Percentiles rank a stretch among this genome's conserved stretches.
phyloP scores from a whole-genome alignment of 2,797 vertebrate species.

The Silurus lanzhouensis region DNA sequence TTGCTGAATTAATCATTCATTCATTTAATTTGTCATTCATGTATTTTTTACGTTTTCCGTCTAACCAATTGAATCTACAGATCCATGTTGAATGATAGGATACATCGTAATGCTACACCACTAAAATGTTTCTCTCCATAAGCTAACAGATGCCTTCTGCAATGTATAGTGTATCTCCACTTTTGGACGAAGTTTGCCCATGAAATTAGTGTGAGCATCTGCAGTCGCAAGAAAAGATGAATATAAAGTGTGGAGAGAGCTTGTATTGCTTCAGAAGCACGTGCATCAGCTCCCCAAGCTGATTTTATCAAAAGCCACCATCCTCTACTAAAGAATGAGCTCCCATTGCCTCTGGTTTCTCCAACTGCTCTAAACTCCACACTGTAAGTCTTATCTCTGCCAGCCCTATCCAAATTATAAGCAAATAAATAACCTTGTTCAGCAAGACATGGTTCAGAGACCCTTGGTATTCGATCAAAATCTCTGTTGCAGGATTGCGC shows the following conservation, averaged over 20 bases:
- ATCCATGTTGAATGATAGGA: not conserved
- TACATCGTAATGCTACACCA: not conserved
- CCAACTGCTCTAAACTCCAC: conserved; percentile 25
- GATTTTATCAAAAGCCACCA: conserved; percentile 30
- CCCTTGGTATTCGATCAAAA: conserved; percentile 17
- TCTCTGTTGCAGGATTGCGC: not conserved
- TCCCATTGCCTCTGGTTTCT: conserved; percentile 21
- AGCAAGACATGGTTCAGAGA: not conserved
- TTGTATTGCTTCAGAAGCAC: conserved; percentile 42
- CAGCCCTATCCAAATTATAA: conserved; percentile 2
- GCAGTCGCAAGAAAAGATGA: conserved; percentile 28
- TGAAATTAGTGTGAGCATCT: conserved; percentile 5
- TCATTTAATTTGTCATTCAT: too few relatives aligned
- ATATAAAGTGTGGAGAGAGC: conserved; percentile 7
- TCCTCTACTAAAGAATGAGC: conserved; percentile 8
- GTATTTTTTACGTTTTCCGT: not conserved
- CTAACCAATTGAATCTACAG: not conserved
- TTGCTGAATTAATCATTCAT: not conserved
- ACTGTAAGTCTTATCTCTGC: conserved; percentile 27
- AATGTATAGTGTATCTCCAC: not conserved
- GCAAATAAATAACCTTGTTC: conserved; percentile 27
- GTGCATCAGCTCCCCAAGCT: conserved; percentile 10
- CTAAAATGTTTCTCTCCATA: not conserved
- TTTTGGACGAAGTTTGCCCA: conserved; percentile 10
- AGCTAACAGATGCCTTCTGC: conserved; percentile 1